Evolutionary conservation across 2,797 vertebrate genomes (phyloP), one percentile per base, ranked within the genome.

Genomic region (Liasis olivaceus): DNA sequence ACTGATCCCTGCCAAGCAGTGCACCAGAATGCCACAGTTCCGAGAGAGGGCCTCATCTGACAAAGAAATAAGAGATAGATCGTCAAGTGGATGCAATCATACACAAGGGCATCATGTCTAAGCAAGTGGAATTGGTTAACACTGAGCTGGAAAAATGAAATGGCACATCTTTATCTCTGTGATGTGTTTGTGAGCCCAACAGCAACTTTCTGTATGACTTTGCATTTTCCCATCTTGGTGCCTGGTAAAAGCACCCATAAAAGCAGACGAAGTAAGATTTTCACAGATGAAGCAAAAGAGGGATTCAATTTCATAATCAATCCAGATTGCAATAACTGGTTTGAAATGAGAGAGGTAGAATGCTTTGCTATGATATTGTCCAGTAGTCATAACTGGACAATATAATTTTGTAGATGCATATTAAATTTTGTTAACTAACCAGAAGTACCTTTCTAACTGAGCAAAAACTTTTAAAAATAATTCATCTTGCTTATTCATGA

Each of bases 1-100:
- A 94, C 97, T 97, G 93, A 97, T 96, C 1, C 97, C 97, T 0
- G 97, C 97, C 94, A 97, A 92, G 95, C 97, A 97, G 93, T 97
- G 97, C n/a, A 97, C 97, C 42, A 97, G 97, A 90, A 97, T 95
- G 36, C 97, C 97, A 24, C 96, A 96, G 94, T 97, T 97, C 94
- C 96, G 96, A 60, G 96, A 96, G 89, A 97, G 94, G 91, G 97
- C 97, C 92, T 97, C 96, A 12, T 97, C 97, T 97, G 91, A 64
- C 85, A 31, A 64, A 60, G 56, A 36, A 56, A 24, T 58, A 24
- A 24, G 26, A 5, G 36, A 60, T 1, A 84, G 26, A 9, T 63
- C 1, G 62, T 81, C 24, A 60, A 63, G 36, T 5, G 72, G 42
- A 36, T 8, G 42, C 72, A 62, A 63, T 51, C 59, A 6, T 51